phyloP scores from a whole-genome alignment of 2,113 vertebrate species.

The Zonotrichia leucophrys region DNA sequence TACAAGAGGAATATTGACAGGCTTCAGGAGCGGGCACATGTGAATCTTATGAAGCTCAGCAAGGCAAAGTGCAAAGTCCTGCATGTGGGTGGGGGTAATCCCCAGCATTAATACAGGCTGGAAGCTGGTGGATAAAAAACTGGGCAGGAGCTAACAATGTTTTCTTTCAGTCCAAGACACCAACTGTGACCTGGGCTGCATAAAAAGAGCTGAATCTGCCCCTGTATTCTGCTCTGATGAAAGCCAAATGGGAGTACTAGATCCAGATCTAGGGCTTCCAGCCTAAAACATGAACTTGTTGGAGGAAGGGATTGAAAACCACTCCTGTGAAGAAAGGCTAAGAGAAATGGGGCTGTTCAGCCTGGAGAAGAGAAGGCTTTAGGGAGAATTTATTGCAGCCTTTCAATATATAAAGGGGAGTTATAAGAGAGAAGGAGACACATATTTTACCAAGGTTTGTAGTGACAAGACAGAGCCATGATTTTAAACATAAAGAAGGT shows the following conservation, averaged over 20 bases:
- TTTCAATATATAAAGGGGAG: not conserved
- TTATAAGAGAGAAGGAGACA: not conserved
- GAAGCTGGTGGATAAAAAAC: not conserved
- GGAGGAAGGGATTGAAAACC: not conserved
- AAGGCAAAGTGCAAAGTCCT: not conserved
- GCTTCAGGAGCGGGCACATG: rapidly evolving
- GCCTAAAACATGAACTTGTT: not conserved
- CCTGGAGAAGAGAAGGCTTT: not conserved
- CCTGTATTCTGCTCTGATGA: not conserved
- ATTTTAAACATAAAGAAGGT: not conserved
- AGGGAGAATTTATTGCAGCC: not conserved
- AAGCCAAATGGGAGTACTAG: not conserved
- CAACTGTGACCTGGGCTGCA: not conserved
- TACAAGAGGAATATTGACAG: not conserved
- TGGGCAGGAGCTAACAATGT: not conserved
- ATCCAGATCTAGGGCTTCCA: not conserved
- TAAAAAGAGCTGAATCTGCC: not conserved
- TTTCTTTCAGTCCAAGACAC: not conserved
- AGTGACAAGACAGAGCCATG: not conserved
- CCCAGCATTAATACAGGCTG: not conserved
- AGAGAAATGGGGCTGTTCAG: not conserved
- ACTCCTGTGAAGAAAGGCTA: not conserved
- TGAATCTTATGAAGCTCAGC: not conserved
- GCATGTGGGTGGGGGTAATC: no score
- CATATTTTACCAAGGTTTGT: not conserved